These are phyloP conservation scores for Lepidocyrtoides sp. DNA, from an alignment of 2,888 invertebrate genomes.

Conservation along the genomic window DNA sequence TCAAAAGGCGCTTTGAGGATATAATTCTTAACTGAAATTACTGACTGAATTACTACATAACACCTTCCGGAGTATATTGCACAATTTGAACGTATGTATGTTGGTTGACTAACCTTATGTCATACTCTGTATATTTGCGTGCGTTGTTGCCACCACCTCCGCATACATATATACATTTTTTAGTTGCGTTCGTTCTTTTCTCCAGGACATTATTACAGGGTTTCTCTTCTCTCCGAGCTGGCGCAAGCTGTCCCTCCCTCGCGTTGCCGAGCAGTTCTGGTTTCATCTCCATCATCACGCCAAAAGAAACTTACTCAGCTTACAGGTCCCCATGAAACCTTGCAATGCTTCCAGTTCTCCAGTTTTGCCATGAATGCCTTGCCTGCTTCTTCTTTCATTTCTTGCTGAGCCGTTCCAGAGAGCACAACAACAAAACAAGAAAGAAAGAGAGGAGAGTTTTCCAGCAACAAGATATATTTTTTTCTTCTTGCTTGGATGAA, in stretches of 20 bases:
- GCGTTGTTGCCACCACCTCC: no score
- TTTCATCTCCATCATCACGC: background rate
- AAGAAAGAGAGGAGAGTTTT: background rate
- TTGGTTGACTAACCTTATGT: no score
- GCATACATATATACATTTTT: no score
- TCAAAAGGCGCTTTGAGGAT: no score
- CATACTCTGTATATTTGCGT: no score
- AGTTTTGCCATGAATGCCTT: background rate
- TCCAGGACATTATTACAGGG: background rate
- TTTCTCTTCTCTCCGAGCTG: slow-evolving; percentile 71
- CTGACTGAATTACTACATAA: no score
- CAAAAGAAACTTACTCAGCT: background rate
- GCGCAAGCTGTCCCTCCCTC: slow-evolving; percentile 66
- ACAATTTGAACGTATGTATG: no score
- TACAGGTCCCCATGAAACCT: background rate
- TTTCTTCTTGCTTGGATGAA: background rate
- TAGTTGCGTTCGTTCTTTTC: background rate
- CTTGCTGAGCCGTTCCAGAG: background rate
- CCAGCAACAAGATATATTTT: background rate
- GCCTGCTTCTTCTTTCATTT: background rate
- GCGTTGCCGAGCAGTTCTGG: background rate
- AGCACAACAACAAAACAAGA: background rate
- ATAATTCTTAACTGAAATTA: no score
- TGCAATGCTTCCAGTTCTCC: background rate
- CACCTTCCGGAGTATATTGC: no score